phyloP scores from a whole-genome alignment of 2,888 invertebrate genomes.

The Phyllotreta striolata region DNA sequence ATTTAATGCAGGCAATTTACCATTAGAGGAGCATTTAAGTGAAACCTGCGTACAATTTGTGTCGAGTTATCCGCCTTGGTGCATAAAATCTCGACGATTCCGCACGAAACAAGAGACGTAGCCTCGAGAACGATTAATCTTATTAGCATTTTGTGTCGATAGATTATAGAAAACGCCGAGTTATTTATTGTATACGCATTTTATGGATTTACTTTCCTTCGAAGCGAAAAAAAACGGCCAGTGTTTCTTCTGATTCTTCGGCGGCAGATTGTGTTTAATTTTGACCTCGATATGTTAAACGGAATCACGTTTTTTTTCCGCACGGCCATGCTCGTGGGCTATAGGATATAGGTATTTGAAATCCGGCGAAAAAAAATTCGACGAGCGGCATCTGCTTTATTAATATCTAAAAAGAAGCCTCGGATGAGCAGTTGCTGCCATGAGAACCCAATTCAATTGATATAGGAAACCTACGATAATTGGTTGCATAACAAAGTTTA shows the following conservation, averaged over 20 bases:
- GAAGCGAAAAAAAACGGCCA: background rate
- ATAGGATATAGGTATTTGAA: too few relatives aligned
- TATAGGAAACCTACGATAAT: too few relatives aligned
- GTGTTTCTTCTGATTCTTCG: background rate
- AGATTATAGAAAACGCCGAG: background rate
- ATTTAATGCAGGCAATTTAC: background rate
- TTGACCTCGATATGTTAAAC: background rate
- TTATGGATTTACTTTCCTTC: conserved; percentile 2
- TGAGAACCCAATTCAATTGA: too few relatives aligned
- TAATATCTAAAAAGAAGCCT: too few relatives aligned
- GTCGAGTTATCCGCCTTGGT: too few relatives aligned
- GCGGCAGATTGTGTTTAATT: background rate
- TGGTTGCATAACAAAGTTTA: too few relatives aligned
- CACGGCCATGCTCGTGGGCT: background rate
- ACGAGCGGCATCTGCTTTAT: too few relatives aligned
- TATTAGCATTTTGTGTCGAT: conserved; percentile 3
- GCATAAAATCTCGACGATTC: too few relatives aligned
- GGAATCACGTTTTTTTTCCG: background rate
- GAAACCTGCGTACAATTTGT: too few relatives aligned
- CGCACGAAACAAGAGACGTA: too few relatives aligned
- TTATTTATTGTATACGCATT: conserved; percentile 2
- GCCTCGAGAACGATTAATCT: background rate
- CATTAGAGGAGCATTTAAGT: background rate
- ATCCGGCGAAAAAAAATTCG: too few relatives aligned
- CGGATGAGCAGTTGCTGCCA: too few relatives aligned